Conservation (phyloP, 2,113 vertebrate genomes). For the Cranoglanis bouderius region DNA sequence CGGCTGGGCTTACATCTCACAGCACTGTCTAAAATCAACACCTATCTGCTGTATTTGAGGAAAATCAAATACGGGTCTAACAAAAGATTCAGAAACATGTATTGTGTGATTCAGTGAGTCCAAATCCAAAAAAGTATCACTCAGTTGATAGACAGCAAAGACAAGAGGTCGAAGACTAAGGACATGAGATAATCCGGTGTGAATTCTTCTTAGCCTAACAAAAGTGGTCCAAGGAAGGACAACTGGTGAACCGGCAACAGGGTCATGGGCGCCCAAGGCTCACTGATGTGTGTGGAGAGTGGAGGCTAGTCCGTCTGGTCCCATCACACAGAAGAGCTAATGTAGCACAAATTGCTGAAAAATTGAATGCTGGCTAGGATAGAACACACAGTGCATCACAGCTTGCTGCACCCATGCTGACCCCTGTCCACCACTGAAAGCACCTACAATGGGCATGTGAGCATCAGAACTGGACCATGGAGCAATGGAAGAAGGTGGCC, state of each 20-base stretch:
- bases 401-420: too few relatives aligned
- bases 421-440: too few relatives aligned
- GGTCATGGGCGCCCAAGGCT: neutral
- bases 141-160: too few relatives aligned
- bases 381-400: too few relatives aligned
- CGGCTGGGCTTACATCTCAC: neutral
- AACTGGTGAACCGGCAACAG: neutral
- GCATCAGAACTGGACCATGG: too few relatives aligned
- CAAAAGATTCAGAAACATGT: neutral
- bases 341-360: neutral
- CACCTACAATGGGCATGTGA: too few relatives aligned
- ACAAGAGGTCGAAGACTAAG: too few relatives aligned
- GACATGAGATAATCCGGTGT: too few relatives aligned
- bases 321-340: neutral
- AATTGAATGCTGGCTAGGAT: too few relatives aligned
- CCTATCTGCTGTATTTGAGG: neutral
- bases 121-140: too few relatives aligned
- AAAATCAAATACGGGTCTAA: neutral
- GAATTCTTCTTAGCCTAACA: neutral
- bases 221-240: neutral
- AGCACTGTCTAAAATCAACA: neutral
- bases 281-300: neutral
- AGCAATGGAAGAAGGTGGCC: too few relatives aligned
- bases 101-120: neutral
- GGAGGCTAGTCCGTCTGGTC: neutral